Evolutionary conservation across 2,113 vertebrate species (phyloP), one percentile per base, ranked within the genome.

Genomic region (Trachemys scripta): DNA sequence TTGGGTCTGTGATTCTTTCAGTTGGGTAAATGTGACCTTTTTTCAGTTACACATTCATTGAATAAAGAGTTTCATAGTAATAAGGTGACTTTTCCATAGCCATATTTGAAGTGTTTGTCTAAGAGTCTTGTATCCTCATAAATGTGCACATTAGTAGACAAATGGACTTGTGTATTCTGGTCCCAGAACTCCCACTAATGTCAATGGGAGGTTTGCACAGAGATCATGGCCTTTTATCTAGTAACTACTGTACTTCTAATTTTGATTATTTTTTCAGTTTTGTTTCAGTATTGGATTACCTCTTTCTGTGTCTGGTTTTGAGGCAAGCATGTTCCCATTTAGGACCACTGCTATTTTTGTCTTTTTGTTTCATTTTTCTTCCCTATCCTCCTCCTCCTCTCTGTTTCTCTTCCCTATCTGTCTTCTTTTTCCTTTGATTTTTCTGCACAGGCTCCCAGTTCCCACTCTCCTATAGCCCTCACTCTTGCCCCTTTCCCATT

Each of bases 191-290:
- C 24, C 42, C 42, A 13, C 22, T 50, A 22, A 53, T 42, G 57
- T 75, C 92, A 0, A 0, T 93, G 89, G 24, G 75, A 93, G 35
- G 3, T 82, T 96, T 94, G 92, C 50, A 6, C 75, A 81, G 88
- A 82, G 84, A 83, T 31, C 29, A 25, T 38, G 83, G 81, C 1
- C 29, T 78, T 92, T 1, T 1, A 50, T 75, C 76, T 22, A 86
- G 87, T 80, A 0, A 29, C 38, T 13, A 29, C 38, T 10, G 7
- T 78, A 86, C 95, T 82, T 91, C 82, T 94, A 94, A 92, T 92
- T 35, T 35, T 90, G 57, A 47, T 79, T 14, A 54, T 94, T 81
- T 90, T 93, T 82, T 72, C 51, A 17, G 87, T 94, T 51, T 95
- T 51, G 92, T 90, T 38, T 17, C 27, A 62, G 57, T 38, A 38